Conservation (phyloP, 2,113 vertebrate genomes). For the Paradisaea rubra region DNA sequence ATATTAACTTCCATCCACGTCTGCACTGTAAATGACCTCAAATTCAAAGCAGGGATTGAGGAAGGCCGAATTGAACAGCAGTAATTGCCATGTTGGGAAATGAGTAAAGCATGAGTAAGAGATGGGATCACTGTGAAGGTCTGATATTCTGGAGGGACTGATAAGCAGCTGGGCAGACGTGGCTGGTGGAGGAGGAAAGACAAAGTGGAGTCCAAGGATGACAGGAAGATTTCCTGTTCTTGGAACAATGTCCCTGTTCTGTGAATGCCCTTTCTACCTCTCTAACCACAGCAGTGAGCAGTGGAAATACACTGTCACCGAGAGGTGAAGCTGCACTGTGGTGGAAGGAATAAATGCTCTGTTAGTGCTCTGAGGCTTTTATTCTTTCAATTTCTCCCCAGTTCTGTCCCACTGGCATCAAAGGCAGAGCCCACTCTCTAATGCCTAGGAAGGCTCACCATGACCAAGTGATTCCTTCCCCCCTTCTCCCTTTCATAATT, state of each 20-base stretch:
- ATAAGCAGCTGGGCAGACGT: not conserved
- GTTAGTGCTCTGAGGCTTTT: not conserved
- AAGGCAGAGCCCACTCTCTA: not conserved
- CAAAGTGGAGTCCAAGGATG: not conserved
- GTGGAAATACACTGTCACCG: not conserved
- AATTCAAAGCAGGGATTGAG: not conserved
- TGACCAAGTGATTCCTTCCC: not conserved
- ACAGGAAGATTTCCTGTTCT: not conserved
- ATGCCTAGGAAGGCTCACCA: not conserved
- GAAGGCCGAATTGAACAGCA: not conserved
- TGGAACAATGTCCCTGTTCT: not conserved
- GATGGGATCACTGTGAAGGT: not conserved
- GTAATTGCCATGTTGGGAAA: not conserved
- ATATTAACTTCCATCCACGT: not conserved
- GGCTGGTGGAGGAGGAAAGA: not conserved
- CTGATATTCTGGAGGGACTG: not conserved
- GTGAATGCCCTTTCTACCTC: not conserved
- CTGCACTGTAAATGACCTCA: not conserved
- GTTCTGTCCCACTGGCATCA: not conserved
- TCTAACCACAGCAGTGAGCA: not conserved
- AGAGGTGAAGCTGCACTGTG: not conserved
- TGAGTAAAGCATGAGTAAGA: conserved; percentile 27
- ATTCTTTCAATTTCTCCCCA: not conserved
- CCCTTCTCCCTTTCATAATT: not conserved
- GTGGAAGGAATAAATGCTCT: not conserved